Evolutionary conservation across 2,888 invertebrate species (phyloP).

Genomic region (Pachliopta kotzebuea): DNA sequence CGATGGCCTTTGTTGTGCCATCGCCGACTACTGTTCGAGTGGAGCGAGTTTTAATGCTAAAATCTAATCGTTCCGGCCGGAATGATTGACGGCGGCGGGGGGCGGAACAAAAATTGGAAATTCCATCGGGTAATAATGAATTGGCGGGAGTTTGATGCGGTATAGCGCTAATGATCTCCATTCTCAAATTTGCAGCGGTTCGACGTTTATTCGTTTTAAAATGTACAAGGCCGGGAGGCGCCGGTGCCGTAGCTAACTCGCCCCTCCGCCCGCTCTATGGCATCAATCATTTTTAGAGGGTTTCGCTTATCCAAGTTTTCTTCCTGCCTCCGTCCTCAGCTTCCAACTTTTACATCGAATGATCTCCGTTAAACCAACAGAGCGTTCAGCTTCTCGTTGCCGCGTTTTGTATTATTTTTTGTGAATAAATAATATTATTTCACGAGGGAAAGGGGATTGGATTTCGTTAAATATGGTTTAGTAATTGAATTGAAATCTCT

Average conservation of each 20-base stretch:
- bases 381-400: slow-evolving; percentile 63
- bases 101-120: slow-evolving; percentile 45
- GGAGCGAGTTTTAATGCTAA: slow-evolving; percentile 37
- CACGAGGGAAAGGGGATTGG: slow-evolving; percentile 78
- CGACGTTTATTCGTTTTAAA: slow-evolving; percentile 80
- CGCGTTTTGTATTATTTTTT: slow-evolving; percentile 79
- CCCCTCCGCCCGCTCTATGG: slow-evolving; percentile 55
- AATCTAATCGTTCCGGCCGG: slow-evolving; percentile 42
- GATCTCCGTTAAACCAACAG: slow-evolving; percentile 78
- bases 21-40: slow-evolving; percentile 27
- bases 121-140: slow-evolving; percentile 63
- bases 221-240: slow-evolving; percentile 49
- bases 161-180: slow-evolving; percentile 75
- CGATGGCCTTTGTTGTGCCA: slow-evolving; percentile 52
- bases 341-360: slow-evolving; percentile 74
- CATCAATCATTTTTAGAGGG: slow-evolving; percentile 82
- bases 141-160: slow-evolving; percentile 53
- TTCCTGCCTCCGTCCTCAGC: slow-evolving; percentile 68
- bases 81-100: slow-evolving; percentile 50
- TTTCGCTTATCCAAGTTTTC: slow-evolving; percentile 79
- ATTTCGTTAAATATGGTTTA: slow-evolving; percentile 81
- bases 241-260: slow-evolving; percentile 51
- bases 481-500: slow-evolving; percentile 81
- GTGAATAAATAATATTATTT: slow-evolving; percentile 81
- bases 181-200: slow-evolving; percentile 69